Evolutionary conservation across 2,888 invertebrate genomes (phyloP).

Genomic region (Holacanthella duospinosa): DNA sequence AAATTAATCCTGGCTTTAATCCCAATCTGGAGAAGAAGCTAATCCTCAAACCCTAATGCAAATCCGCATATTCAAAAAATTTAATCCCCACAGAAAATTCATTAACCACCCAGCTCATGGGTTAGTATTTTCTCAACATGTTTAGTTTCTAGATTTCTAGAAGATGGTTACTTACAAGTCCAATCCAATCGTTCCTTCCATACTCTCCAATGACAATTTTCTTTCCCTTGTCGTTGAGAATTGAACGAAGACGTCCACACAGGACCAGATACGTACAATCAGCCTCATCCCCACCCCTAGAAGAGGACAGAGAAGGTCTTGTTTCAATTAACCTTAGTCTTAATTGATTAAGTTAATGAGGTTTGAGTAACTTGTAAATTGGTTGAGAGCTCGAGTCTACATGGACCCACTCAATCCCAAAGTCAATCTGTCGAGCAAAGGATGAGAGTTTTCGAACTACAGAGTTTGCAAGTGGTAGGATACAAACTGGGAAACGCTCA

Average conservation of each 20-base stretch:
- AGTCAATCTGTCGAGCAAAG: conserved; percentile 12
- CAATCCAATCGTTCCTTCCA: conserved; percentile 15
- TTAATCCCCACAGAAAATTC: too few relatives aligned
- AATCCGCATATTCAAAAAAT: too few relatives aligned
- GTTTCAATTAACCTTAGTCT: too few relatives aligned
- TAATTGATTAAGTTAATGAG: too few relatives aligned
- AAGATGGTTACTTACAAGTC: conserved; percentile 7
- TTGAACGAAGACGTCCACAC: conserved; percentile 15
- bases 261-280: conserved; percentile 12
- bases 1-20: too few relatives aligned
- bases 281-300: conserved; percentile 12
- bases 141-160: too few relatives aligned
- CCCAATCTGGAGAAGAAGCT: too few relatives aligned
- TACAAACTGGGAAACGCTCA: background rate
- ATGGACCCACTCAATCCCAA: conserved; percentile 6
- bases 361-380: background rate
- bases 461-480: background rate
- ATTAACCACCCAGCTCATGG: too few relatives aligned
- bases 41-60: too few relatives aligned
- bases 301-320: too few relatives aligned
- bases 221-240: background rate
- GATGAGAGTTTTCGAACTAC: background rate
- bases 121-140: too few relatives aligned
- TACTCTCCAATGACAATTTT: conserved; percentile 9
- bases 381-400: background rate